Conservation (phyloP, 2,113 vertebrate genomes). For the Planiliza haematocheilus region DNA sequence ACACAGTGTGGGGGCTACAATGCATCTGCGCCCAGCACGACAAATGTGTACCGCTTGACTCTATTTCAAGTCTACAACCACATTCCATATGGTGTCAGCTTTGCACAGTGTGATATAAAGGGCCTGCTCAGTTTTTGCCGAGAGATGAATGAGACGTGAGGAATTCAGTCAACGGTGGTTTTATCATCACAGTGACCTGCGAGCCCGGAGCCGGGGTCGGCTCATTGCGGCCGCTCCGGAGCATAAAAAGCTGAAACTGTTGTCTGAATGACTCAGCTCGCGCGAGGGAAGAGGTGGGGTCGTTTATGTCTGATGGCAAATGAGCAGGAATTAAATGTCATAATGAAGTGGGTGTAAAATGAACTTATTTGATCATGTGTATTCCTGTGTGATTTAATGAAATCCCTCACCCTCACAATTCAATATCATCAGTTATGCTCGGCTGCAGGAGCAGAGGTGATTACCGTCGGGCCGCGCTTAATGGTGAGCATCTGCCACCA, state of each 20-base stretch:
- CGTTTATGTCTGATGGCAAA: background rate
- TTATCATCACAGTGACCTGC: background rate
- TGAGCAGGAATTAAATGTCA: background rate
- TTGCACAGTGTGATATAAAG: slow-evolving; percentile 30
- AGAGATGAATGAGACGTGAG: slow-evolving; percentile 49
- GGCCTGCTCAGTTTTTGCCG: slow-evolving; percentile 17
- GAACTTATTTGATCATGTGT: background rate
- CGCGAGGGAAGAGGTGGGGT: background rate
- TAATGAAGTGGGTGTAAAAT: background rate
- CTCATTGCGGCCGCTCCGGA: too few relatives aligned
- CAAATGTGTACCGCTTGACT: slow-evolving; percentile 72
- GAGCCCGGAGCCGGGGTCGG: background rate
- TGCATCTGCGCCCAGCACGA: slow-evolving; percentile 81
- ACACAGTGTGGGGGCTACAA: slow-evolving; percentile 75
- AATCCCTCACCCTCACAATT: slow-evolving; percentile 14
- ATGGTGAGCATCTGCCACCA: slow-evolving; percentile 79
- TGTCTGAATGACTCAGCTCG: slow-evolving; percentile 28
- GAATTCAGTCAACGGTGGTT: slow-evolving; percentile 1
- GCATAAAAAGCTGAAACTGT: slow-evolving; percentile 1
- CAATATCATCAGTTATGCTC: slow-evolving; percentile 28
- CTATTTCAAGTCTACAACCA: slow-evolving; percentile 73
- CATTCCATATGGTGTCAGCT: slow-evolving; percentile 76
- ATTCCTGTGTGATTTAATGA: slow-evolving; percentile 1
- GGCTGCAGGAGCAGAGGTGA: slow-evolving; percentile 41
- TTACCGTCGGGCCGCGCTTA: slow-evolving; percentile 36